Evolutionary conservation across 1,140 invertebrate species (phyloP), one percentile per base, ranked within the genome.

Genomic region (Globodera rostochiensis): DNA sequence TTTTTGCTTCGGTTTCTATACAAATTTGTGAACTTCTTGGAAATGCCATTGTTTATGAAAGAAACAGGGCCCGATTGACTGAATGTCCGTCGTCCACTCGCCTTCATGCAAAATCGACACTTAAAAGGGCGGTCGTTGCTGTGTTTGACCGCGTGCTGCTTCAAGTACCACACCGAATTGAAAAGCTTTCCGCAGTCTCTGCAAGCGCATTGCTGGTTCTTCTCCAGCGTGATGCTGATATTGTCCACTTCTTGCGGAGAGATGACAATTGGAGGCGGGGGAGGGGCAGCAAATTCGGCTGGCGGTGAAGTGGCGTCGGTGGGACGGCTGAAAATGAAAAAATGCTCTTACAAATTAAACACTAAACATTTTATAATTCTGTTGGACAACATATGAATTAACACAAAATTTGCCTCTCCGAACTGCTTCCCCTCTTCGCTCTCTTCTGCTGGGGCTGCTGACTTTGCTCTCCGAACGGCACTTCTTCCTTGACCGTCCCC

Each of bases 101-200:
- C 87, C 80, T 89, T 89, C 73, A 83, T 84, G 77, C 88, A 89
- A 67, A 86, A 90, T 73, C 88, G 87, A 81, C 88, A 89, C 69
- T 90, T 87, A 74, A 90, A 89, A 21, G 88, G 88, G 11, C 88
- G 77, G 74, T 89, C 88, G 69, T 90, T 90, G 80, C 80, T 83
- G 76, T 89, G 88, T 71, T 88, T 89, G 19, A 89, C 88, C n/a
- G 88, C 88, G 70, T 89, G 88, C 73, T 89, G 88, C 69, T 90
- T 90, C 64, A 89, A 76, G 76, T 89, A 89, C 88, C 88, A 87
- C 19, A 87, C 86, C 11, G 86, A 87, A 64, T 87, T 87, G 47
- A 83, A 83, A 9, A 89, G 83, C 74, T 89, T 89, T 5, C 87
- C 88, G 77, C 88, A 89, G 60, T 89, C 88, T 82, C 85, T 87